Evolutionary conservation across 2,113 vertebrate genomes (phyloP).

Genomic region (Ctenodactylus gundi): DNA sequence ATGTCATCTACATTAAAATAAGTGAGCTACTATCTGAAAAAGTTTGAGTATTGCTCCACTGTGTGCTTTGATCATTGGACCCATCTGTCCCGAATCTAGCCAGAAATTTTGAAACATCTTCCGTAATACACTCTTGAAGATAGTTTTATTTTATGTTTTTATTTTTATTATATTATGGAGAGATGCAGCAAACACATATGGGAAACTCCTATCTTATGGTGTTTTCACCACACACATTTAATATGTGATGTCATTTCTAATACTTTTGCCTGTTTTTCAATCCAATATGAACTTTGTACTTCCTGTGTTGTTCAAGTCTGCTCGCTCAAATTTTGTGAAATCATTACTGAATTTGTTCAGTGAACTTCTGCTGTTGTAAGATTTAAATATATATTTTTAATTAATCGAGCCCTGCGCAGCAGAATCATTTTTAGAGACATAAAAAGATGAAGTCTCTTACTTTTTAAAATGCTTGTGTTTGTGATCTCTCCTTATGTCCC

Average conservation of each 20-base stretch:
- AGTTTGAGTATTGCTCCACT: neutral
- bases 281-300: neutral
- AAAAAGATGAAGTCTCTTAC: neutral
- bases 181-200: neutral
- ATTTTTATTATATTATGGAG: neutral
- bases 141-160: neutral
- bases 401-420: neutral
- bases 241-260: neutral
- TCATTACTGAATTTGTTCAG: neutral
- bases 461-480: neutral
- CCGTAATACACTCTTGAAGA: neutral
- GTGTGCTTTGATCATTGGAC: neutral
- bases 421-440: neutral
- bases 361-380: neutral
- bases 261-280: neutral
- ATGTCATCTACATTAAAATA: neutral
- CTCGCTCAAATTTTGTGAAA: neutral
- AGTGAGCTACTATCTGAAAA: neutral
- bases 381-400: conserved; percentile 2
- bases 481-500: neutral
- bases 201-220: neutral
- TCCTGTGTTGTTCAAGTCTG: neutral
- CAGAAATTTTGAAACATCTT: neutral
- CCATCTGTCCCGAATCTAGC: neutral
- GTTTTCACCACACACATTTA: too few relatives aligned